Evolutionary conservation across 2,888 invertebrate species (phyloP).

Genomic region (Dryobota labecula): DNA sequence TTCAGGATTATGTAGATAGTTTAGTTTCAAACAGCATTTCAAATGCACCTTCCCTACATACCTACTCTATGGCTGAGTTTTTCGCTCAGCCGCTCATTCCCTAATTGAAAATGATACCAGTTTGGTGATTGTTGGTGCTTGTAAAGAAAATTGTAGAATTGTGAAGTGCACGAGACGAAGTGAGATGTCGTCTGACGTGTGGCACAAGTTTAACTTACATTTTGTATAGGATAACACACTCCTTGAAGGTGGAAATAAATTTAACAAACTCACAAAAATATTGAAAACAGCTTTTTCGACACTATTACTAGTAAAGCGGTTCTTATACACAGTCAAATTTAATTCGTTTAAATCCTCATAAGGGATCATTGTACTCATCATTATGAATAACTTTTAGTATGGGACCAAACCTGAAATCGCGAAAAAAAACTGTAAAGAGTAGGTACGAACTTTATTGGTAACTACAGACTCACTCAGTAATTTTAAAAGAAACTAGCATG

Average conservation of each 20-base stretch:
- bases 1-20: not conserved
- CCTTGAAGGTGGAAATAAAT: not conserved
- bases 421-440: too few relatives aligned
- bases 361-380: too few relatives aligned
- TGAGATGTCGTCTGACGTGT: not conserved
- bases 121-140: conserved; percentile 27
- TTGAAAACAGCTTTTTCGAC: not conserved
- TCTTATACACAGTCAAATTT: too few relatives aligned
- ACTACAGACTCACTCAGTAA: too few relatives aligned
- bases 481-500: too few relatives aligned
- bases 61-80: not conserved
- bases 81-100: conserved; percentile 13
- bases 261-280: not conserved
- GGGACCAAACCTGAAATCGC: too few relatives aligned
- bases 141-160: too few relatives aligned
- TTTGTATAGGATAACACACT: not conserved
- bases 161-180: too few relatives aligned
- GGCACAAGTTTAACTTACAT: not conserved
- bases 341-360: too few relatives aligned
- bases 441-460: too few relatives aligned
- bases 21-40: not conserved
- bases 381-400: too few relatives aligned
- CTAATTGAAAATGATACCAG: conserved; percentile 32
- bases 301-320: not conserved
- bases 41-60: not conserved